Percentiles rank a stretch among this genome's conserved stretches.
Evolutionary conservation across 2,888 invertebrate species (phyloP).

Genomic region (Leptinotarsa peninsularis): DNA sequence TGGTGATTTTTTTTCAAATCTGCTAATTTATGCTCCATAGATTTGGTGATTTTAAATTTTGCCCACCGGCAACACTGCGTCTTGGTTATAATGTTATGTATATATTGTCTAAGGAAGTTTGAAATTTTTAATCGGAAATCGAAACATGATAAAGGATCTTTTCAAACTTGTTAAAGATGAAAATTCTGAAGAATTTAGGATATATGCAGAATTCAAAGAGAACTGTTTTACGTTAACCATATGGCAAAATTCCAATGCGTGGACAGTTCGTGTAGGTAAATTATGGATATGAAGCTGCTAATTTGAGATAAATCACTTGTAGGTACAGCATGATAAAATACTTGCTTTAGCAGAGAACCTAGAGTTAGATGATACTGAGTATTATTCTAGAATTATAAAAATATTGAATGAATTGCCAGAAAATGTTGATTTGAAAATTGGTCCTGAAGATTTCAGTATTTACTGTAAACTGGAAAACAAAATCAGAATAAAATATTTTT

Average conservation of each 20-base stretch:
- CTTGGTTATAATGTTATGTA: too few relatives aligned
- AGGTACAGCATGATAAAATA: constrained; percentile 12
- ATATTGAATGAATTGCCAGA: constrained; percentile 9
- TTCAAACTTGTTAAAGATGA: constrained; percentile 6
- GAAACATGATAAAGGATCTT: neutral
- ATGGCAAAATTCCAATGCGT: constrained; percentile 14
- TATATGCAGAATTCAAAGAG: constrained; percentile 5
- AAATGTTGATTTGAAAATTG: constrained; percentile 12
- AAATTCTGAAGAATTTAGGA: neutral
- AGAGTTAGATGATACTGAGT: constrained; percentile 13
- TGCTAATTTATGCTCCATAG: neutral
- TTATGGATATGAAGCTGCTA: neutral
- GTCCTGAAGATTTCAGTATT: constrained; percentile 14
- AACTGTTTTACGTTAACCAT: neutral
- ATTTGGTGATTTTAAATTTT: neutral
- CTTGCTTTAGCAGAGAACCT: constrained; percentile 1
- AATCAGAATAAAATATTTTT: constrained; percentile 21
- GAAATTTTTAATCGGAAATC: neutral
- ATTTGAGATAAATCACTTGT: neutral
- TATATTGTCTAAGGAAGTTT: too few relatives aligned
- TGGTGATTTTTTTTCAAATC: neutral
- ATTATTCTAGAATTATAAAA: constrained; percentile 6
- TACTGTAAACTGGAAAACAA: constrained; percentile 9
- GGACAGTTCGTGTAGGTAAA: constrained; percentile 9
- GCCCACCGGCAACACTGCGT: neutral